Conservation (phyloP, 2,888 invertebrate species). For the Sarcophaga subvicina region DNA sequence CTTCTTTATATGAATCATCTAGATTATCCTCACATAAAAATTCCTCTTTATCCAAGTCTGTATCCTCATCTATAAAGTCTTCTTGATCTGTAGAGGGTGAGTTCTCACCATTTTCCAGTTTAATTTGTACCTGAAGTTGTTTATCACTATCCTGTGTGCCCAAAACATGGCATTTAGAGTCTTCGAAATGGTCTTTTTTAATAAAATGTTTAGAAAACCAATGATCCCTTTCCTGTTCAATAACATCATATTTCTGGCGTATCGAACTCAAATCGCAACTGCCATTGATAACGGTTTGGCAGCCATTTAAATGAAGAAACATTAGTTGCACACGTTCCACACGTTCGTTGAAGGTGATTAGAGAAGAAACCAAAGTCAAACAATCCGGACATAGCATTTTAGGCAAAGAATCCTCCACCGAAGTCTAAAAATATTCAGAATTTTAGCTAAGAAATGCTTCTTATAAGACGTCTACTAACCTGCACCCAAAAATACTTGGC, state of each 20-base stretch:
- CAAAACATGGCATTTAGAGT: slow-evolving; percentile 67
- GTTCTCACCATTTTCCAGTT: slow-evolving; percentile 62
- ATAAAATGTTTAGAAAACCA: slow-evolving; percentile 37
- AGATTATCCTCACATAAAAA: slow-evolving; percentile 31
- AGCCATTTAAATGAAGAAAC: slow-evolving; percentile 74
- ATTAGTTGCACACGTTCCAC: slow-evolving; percentile 78
- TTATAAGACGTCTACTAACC: slow-evolving; percentile 69
- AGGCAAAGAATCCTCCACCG: slow-evolving; percentile 75
- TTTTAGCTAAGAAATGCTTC: too few species aligned
- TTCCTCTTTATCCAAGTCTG: slow-evolving; percentile 56
- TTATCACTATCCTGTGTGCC: slow-evolving; percentile 43
- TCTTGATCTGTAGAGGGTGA: neutral
- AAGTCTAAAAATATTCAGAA: slow-evolving; percentile 71
- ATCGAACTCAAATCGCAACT: slow-evolving; percentile 53
- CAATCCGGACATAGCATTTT: slow-evolving; percentile 77
- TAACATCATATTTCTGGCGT: slow-evolving; percentile 72
- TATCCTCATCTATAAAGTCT: slow-evolving; percentile 45
- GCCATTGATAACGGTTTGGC: too few species aligned
- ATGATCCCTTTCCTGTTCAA: slow-evolving; percentile 69
- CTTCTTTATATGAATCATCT: slow-evolving; percentile 30
- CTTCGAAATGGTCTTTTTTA: slow-evolving; percentile 72
- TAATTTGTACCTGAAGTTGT: slow-evolving; percentile 59
- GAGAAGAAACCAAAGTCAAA: slow-evolving; percentile 74
- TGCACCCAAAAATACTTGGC: slow-evolving; percentile 78
- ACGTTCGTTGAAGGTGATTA: slow-evolving; percentile 77